phyloP scores from a whole-genome alignment of 2,888 invertebrate genomes.

The Euphydryas editha region DNA sequence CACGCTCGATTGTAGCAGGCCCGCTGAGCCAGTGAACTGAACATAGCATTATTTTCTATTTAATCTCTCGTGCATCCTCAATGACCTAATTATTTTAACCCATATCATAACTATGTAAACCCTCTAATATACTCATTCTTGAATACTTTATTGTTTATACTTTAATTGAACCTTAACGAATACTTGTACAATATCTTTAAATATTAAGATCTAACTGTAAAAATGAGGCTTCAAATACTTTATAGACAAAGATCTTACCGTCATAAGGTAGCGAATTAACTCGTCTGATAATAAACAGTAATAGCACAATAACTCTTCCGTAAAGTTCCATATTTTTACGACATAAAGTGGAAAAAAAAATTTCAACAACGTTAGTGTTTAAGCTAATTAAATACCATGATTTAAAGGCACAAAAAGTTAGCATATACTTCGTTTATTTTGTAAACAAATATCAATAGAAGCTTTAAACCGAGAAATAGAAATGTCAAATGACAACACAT shows the following conservation, averaged over 20 bases:
- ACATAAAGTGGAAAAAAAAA: not conserved
- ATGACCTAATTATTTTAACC: not conserved
- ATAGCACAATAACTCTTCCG: conserved; percentile 17
- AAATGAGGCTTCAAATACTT: too few relatives aligned
- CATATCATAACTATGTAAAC: not conserved
- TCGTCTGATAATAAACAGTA: conserved; percentile 45
- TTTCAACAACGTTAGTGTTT: not conserved
- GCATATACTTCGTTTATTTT: not conserved
- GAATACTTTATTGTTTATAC: not conserved
- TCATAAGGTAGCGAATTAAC: conserved; percentile 60
- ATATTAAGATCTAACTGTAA: too few relatives aligned
- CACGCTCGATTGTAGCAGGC: conserved; percentile 66
- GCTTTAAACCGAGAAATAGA: not conserved
- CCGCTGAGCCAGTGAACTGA: conserved; percentile 75
- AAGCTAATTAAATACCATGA: not conserved
- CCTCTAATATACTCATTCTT: too few relatives aligned
- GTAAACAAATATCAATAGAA: not conserved
- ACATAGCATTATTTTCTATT: conserved; percentile 36
- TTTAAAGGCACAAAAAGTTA: not conserved
- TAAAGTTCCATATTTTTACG: conserved; percentile 20
- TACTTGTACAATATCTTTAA: too few relatives aligned
- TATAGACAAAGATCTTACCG: conserved; percentile 55
- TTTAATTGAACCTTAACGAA: too few relatives aligned
- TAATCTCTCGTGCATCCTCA: not conserved
- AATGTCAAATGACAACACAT: not conserved